Evolutionary conservation across 2,888 invertebrate genomes (phyloP).

Genomic region (Diadegma fenestrale): DNA sequence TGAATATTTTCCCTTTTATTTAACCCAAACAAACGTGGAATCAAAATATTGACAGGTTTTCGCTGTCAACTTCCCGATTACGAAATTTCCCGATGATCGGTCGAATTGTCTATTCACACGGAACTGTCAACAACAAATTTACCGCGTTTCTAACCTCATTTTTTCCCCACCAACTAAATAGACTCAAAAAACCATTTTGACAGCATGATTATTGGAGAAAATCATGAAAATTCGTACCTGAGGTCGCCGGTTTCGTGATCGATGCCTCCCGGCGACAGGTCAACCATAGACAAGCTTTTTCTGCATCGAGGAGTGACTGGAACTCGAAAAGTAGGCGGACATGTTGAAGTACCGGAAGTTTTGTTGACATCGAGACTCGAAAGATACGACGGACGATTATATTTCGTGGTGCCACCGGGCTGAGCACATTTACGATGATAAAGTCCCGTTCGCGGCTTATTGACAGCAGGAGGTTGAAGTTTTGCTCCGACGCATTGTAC

Average conservation of each 20-base stretch:
- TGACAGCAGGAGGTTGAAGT: constrained; percentile 73
- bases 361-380: constrained; percentile 35
- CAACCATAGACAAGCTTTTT: constrained; percentile 81
- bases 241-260: constrained; percentile 71
- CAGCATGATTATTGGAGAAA: background rate
- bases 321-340: constrained; percentile 66
- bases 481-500: constrained; percentile 75
- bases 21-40: background rate
- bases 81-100: background rate
- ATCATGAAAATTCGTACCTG: constrained; percentile 70
- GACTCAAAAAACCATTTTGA: background rate
- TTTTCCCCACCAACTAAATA: too few species aligned
- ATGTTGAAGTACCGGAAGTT: constrained; percentile 62
- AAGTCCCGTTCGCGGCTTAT: constrained; percentile 72
- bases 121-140: too few species aligned
- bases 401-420: constrained; percentile 47
- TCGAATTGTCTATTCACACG: background rate
- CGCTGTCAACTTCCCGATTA: background rate
- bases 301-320: constrained; percentile 66
- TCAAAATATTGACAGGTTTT: background rate
- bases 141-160: too few species aligned
- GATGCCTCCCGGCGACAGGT: constrained; percentile 74
- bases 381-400: constrained; percentile 16
- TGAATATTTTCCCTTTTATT: background rate
- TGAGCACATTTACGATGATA: constrained; percentile 72